Evolutionary conservation across 2,797 vertebrate species (phyloP), one percentile per base, ranked within the genome.

Genomic region (Danionella dracula): DNA sequence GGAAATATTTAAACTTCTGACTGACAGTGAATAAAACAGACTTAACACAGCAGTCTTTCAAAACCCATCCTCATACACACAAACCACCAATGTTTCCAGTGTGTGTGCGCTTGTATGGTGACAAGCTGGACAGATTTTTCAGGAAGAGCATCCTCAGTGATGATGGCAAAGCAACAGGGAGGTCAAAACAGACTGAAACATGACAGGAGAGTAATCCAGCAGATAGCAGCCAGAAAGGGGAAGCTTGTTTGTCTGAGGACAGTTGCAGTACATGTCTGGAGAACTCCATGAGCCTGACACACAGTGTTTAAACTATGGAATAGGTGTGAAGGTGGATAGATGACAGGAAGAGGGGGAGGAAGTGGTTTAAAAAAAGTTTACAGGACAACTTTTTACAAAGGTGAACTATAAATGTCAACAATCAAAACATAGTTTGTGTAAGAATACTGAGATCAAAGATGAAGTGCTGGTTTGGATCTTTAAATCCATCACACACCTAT

Each of bases 101-200:
- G 62, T 65, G 35, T 32, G 56, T 59, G 41, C 41, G 20, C n/a
- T 13, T 61, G 63, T 35, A 38, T 23, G 15, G 32, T 55, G 41
- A 56, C 27, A 60, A 44, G 44, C 8, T 32, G 37, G 51, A 53
- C 42, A 27, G 23, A 44, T 53, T 21, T 42, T 64, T 64, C 49
- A 64, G 9, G 17, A 51, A 37, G 29, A 44, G 46, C 9, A 2
- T 53, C 6, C 40, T 32, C 29, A 23, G 17, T 64, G 17, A 21
- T 53, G 61, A 44, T 53, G 46, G 35, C 23, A 34, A 60, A 42
- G 27, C n/a, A 50, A 34, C 38, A 8, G 27, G 19, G n/a, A 23
- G 38, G 61, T 54, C 49, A 45, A 40, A 20, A 62, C 45, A 64
- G 40, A 34, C 29, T 64, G 29, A 54, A 64, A 44, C 49, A 64